phyloP scores from a whole-genome alignment of 2,797 vertebrate genomes.

The Rhinophrynus dorsalis region DNA sequence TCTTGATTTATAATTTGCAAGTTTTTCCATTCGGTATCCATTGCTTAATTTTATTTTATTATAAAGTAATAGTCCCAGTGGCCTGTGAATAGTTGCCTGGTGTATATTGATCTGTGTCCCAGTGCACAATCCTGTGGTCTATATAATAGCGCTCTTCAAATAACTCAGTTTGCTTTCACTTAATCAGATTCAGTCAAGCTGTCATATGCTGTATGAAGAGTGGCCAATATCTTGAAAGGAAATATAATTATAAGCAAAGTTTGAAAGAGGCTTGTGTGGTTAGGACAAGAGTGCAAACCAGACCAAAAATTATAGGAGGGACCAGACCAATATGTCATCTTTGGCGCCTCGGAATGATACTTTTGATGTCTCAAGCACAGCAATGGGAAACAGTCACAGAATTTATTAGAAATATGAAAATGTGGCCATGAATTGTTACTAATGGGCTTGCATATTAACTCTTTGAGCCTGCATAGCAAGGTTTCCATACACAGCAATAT shows the following conservation, averaged over 20 bases:
- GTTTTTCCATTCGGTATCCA: too few relatives aligned
- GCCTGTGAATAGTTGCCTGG: not conserved
- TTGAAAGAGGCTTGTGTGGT: conserved; percentile 34
- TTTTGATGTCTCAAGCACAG: conserved; percentile 12
- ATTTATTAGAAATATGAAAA: not conserved
- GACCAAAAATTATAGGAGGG: conserved; percentile 36
- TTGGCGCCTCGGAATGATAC: conserved; percentile 38
- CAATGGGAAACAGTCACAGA: not conserved
- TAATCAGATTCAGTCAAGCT: not conserved
- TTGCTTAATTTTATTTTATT: too few relatives aligned
- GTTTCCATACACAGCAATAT: too few relatives aligned
- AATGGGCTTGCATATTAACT: too few relatives aligned
- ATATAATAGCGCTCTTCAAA: not conserved
- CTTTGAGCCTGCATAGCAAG: too few relatives aligned
- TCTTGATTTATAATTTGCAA: too few relatives aligned
- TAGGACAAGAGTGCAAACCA: conserved; percentile 31
- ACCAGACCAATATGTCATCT: conserved; percentile 36
- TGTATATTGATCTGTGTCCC: not conserved
- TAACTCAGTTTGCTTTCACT: not conserved
- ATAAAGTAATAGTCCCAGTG: too few relatives aligned
- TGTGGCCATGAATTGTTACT: not conserved
- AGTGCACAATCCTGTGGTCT: not conserved
- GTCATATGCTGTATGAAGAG: conserved; percentile 29
- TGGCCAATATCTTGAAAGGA: conserved; percentile 24
- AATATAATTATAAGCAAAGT: conserved; percentile 40